Base-by-base conservation (phyloP, 2,113 vertebrate genomes). In the Muntiacus reevesi region DNA sequence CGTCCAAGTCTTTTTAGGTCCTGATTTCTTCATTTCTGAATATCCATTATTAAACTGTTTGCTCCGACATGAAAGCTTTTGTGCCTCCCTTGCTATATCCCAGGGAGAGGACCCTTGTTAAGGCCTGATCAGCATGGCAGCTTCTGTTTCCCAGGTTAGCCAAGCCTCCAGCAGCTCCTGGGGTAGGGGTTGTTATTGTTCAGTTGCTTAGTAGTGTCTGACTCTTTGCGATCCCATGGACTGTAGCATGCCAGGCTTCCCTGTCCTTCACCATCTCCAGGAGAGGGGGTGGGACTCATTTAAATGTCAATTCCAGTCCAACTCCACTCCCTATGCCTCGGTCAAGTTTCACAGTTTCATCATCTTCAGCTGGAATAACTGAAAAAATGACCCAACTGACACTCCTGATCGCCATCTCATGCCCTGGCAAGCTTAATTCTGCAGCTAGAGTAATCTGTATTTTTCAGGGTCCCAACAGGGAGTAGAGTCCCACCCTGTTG, bases 341-440 rank as follows among this genome's bases (percentile, higher is more conserved):
- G 43, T 1, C n/a, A 15, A 64, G 10, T 64, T 60, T 81, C 64
- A 12, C 5, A 7, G 21, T 17, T 81, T 62, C 19, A 6, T 57
- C 15, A 4, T 84, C 40, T 55, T 81, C 28, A 30, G 30, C 71
- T 45, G 33, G 36, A 71, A 15, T 50, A 16, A 57, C 23, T 11
- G 59, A 81, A 60, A 67, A 64, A 47, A 59, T 21, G 14, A n/a
- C 6, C 40, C 45, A 2, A 17, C 2, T 1, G 23, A 36, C n/a
- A 21, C 9, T 40, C 14, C 11, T 1, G 0, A 5, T 23, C 0
- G 1, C 30, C 47, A 15, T 55, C 54, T 86, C 67, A 50, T 2
- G 1, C 10, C 6, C 19, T 1, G 25, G 50, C 30, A 60, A 60
- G 62, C 71, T 78, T 30, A 27, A 8, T 54, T 94, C 84, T 76